Conservation (phyloP, 37 sponge, comb jelly and placozoan genomes). For the Beroe ovata region DNA sequence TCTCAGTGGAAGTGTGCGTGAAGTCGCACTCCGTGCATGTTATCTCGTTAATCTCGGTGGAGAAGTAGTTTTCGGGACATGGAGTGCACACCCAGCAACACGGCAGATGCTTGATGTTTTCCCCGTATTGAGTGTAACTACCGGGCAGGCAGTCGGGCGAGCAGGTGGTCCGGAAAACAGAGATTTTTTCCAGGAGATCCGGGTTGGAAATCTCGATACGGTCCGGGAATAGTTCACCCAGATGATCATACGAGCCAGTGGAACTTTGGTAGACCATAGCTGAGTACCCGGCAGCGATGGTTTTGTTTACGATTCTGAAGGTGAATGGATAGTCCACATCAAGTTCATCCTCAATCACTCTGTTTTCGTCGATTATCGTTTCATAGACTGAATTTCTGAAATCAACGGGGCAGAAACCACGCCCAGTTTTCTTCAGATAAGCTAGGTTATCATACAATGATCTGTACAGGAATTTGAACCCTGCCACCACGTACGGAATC, state of each 20-base stretch:
- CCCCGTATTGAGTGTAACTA: neutral
- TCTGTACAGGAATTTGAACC: neutral
- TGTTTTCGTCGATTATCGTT: neutral
- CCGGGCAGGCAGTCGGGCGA: neutral
- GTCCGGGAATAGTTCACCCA: neutral
- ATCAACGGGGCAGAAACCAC: neutral
- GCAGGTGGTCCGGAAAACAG: neutral
- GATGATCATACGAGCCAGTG: neutral
- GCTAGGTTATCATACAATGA: neutral
- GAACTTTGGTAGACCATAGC: neutral
- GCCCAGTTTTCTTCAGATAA: neutral
- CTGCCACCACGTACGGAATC: neutral
- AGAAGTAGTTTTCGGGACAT: neutral
- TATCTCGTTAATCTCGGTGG: neutral
- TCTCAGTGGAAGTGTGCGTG: neutral
- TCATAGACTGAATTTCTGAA: neutral
- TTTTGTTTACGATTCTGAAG: neutral
- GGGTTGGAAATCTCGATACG: neutral
- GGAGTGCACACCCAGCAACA: constrained; percentile 32
- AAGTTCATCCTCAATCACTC: neutral
- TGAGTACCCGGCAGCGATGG: neutral
- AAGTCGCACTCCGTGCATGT: neutral
- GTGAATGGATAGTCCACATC: neutral
- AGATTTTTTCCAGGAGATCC: neutral
- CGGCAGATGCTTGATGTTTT: neutral